Conservation (phyloP, 2,797 vertebrate genomes). For the Loris lydekkerianus region DNA sequence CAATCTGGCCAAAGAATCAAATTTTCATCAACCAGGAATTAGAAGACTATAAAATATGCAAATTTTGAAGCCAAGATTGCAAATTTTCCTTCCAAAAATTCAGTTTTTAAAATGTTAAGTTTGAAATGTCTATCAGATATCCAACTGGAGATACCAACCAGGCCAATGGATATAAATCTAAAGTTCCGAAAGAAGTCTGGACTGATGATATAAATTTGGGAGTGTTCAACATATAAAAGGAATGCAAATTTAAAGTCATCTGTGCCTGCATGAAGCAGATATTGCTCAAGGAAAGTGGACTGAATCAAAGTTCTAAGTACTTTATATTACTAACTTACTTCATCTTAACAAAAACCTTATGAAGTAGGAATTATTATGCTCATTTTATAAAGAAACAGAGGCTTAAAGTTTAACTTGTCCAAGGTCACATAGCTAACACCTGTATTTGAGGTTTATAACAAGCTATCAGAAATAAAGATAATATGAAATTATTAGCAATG, state of each 20-base stretch:
- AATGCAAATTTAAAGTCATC: constrained; percentile 20
- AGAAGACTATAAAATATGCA: constrained; percentile 27
- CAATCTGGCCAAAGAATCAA: not conserved
- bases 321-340: constrained; percentile 38
- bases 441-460: not conserved
- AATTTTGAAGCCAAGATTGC: not conserved
- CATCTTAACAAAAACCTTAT: not conserved
- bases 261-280: constrained; percentile 46
- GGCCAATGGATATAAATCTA: not conserved
- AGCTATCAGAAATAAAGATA: constrained; percentile 19
- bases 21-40: constrained; percentile 6
- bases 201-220: not conserved
- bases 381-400: constrained; percentile 45
- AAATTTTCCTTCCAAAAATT: constrained; percentile 43
- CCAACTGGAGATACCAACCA: not conserved
- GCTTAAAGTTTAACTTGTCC: not conserved
- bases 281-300: constrained; percentile 50
- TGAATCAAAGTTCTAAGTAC: constrained; percentile 51
- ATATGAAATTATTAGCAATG: not conserved
- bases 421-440: not conserved
- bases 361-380: constrained; percentile 19
- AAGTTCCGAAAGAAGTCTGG: not conserved
- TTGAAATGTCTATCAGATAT: constrained; percentile 40
- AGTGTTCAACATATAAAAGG: not conserved
- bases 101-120: constrained; percentile 39